Evolutionary conservation across 2,888 invertebrate genomes (phyloP).

Genomic region (Athetis lepigone): DNA sequence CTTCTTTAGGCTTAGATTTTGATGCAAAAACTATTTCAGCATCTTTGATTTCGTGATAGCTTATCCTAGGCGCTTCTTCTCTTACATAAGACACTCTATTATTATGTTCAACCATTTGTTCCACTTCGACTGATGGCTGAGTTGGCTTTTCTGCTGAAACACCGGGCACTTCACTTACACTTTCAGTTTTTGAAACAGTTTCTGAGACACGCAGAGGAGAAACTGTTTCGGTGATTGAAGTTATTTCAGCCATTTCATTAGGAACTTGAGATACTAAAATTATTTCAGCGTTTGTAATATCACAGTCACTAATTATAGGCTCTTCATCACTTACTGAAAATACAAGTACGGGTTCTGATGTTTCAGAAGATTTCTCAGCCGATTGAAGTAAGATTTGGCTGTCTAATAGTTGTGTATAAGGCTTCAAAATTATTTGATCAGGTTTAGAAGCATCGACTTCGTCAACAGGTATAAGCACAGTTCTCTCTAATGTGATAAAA

Average conservation of each 20-base stretch:
- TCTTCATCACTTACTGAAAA: constrained; percentile 52
- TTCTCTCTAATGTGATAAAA: constrained; percentile 30
- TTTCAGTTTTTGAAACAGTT: constrained; percentile 31
- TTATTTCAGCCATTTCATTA: constrained; percentile 19
- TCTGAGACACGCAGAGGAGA: constrained; percentile 49
- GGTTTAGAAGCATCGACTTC: constrained; percentile 24
- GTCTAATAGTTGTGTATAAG: background rate
- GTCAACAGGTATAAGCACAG: constrained; percentile 6
- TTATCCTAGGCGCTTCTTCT: constrained; percentile 58
- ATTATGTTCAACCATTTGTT: background rate
- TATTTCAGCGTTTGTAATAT: constrained; percentile 71
- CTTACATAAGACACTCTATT: constrained; percentile 32
- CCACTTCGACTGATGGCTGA: background rate
- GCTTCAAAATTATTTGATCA: constrained; percentile 13
- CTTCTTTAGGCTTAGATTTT: constrained; percentile 23
- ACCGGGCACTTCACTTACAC: constrained; percentile 10
- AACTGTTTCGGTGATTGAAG: constrained; percentile 36
- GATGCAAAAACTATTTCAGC: constrained; percentile 67
- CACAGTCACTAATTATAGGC: constrained; percentile 63
- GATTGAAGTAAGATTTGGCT: constrained; percentile 3
- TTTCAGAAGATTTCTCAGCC: background rate
- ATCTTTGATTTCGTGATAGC: constrained; percentile 69
- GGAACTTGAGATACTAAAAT: constrained; percentile 51
- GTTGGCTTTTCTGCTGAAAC: background rate
- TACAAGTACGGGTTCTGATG: constrained; percentile 4